Base-by-base conservation (phyloP, 2,888 invertebrate species). In the Heliconius hortense region DNA sequence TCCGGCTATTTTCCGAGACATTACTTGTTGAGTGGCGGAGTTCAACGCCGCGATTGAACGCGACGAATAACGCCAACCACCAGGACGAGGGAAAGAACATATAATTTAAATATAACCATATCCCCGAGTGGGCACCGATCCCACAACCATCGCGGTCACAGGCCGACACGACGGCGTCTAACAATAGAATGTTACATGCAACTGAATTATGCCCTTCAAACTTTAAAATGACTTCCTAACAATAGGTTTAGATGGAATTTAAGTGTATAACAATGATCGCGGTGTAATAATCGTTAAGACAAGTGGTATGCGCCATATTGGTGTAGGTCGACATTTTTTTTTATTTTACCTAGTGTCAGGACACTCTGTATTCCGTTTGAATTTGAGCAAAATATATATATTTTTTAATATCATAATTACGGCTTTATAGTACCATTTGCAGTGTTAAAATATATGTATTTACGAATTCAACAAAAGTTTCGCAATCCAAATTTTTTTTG, bases 241-340 rank as follows among this genome's bases (percentile, higher is more conserved):
- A 66, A 39, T 39, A 39, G 39, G 39, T 64, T 39, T 39, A 24
- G 11, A 39, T 39, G 39, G 66, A 64, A 11, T 35, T 64, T 11
- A 39, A 35, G 31, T 64, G 21, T n/a, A 64, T 64, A 35, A 64
- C 31, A 64, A 64, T 21, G 18, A 62, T 64, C 39, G n/a, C n/a
- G 5, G n/a, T 35, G 35, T 64, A 64, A 35, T 35, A 64, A 64
- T n/a, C n/a, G 35, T 64, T 35, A 64, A 35, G 1, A 35, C 21
- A n/a, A 64, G 28, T 64, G 64, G n/a, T n/a, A 35, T n/a, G 11
- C 35, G 39, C 15, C 24, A 66, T 7, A 66, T 13, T 39, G 64
- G 35, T 35, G 64, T 35, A 35, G 35, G 64, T 24, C 24, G 24
- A 39, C 15, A 39, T 39, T 39, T 56, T 48, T 48, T 48, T 18